Base-by-base conservation (phyloP, 2,113 vertebrate genomes). In the Amia ocellicauda region DNA sequence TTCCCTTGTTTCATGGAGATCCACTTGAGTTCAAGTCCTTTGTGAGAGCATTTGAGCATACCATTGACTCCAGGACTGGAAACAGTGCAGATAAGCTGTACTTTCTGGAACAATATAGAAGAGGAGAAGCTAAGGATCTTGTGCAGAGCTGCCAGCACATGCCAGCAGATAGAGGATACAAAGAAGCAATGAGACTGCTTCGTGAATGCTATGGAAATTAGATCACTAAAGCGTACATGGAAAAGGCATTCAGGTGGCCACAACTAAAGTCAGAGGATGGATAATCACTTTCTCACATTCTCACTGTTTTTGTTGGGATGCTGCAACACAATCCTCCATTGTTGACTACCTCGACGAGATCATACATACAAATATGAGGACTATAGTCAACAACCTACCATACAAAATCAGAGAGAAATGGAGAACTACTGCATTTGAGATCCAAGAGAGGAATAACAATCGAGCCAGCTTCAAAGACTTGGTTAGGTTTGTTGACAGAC, bases 371-470 rank as follows among this genome's bases (percentile, higher is more conserved):
- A 66, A 28, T 17, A 66, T 60, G 58, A 36, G 7, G 20, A 29
- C 17, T 22, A 43, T 61, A 19, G 16, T 61, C 19, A 53, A 47
- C 1, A 69, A 65, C 22, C 23, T 65, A 17, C 62, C 56, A 1
- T 64, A 65, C n/a, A 65, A 65, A 23, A 52, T 53, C 17, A 65
- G 55, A 24, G 68, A 69, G 5, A 42, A 28, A 24, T 69, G 62
- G 68, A 65, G 55, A 60, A 4, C 16, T 20, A 20, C 5, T 17
- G 62, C 62, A n/a, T 63, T 64, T 27, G 56, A 69, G 7, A 28
- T 64, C 3, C 62, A 58, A 56, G 67, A 64, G 17, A 42, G 36
- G 10, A 42, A 8, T 16, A 14, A 23, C 28, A 58, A 23, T 14
- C 41, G 61, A 54, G 66, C 20, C 31, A 63, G 31, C n/a, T 68